These are phyloP conservation scores for Eurois occulta DNA, from an alignment of 2,888 invertebrate genomes.

Conservation along the genomic window DNA sequence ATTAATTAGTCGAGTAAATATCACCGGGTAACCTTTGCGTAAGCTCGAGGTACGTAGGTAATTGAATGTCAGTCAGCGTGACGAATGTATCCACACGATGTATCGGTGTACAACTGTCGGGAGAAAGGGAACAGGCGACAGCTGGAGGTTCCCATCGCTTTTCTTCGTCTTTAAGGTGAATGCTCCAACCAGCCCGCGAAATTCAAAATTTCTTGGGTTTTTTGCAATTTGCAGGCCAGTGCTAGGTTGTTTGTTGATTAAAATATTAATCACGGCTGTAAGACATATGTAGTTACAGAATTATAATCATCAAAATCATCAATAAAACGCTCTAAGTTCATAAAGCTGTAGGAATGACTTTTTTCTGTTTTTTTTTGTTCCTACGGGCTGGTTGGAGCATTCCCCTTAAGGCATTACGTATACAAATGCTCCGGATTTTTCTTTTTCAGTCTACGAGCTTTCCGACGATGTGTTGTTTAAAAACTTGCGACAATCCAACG, in stretches of 20 bases:
- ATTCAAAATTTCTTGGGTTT: too few species aligned
- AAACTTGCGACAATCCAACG: conserved; percentile 26
- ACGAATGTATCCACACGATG: conserved; percentile 54
- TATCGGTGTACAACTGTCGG: conserved; percentile 39
- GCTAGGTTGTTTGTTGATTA: too few species aligned
- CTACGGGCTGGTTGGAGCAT: too few species aligned
- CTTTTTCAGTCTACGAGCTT: conserved; percentile 14
- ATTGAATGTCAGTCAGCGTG: conserved; percentile 58
- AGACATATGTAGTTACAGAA: too few species aligned
- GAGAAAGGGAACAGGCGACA: conserved; percentile 33
- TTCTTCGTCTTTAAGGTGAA: conserved; percentile 46
- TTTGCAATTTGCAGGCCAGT: too few species aligned
- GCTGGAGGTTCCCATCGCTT: conserved; percentile 53
- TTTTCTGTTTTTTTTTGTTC: too few species aligned
- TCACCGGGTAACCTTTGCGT: conserved; percentile 43
- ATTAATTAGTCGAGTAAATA: conserved; percentile 41
- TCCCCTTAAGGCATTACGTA: conserved; percentile 56
- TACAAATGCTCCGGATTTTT: conserved; percentile 47
- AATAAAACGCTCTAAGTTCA: too few species aligned
- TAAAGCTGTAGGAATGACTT: too few species aligned
- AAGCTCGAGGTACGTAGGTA: conserved; percentile 27
- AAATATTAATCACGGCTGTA: too few species aligned
- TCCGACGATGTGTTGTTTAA: conserved; percentile 42
- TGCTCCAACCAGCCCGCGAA: too few species aligned
- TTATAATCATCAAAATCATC: too few species aligned